Evolutionary conservation across 2,888 invertebrate genomes (phyloP), one percentile per base, ranked within the genome.

Genomic region (Holacanthella duospinosa): DNA sequence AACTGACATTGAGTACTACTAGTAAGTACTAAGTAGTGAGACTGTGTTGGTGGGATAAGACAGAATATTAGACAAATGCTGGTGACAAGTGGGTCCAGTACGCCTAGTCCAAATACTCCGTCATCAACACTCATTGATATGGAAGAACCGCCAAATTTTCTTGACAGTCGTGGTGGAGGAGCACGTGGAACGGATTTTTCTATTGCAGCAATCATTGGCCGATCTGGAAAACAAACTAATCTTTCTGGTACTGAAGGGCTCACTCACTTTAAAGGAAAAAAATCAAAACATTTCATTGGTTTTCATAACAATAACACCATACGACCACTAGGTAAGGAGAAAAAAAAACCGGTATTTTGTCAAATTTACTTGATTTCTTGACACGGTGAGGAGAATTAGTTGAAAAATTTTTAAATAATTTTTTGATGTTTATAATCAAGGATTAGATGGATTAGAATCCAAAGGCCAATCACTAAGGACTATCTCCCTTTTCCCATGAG

Each of bases 121-220:
- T 48, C 48, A 48, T 48, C 59, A 57, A 53, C 68, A 44, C 63
- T 58, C 2, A 60, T 69, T 61, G 69, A 69, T 56, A 69, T 71
- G 70, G 70, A 69, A 66, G 72, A 72, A 61, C 68, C 69, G 62
- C 63, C 71, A 55, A 69, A 66, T 65, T 66, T 68, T 59, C 60
- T 69, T 60, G 69, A 70, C 64, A 69, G 68, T 25, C 62, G 70
- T 64, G n/a, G n/a, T n/a, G n/a, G n/a, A n/a, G 64, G 68, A 66
- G 68, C 70, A 67, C 70, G 70, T 68, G 72, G 67, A 66, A 71
- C 72, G 48, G 72, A 72, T 63, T 72, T 72, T 61, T 71, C 71
- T 29, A 72, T 72, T 61, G 72, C 72, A 43, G 70, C 72, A 9
- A 72, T 72, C 54, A 62, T 62, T 54, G 72, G 72, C 27, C 66